These are phyloP conservation scores for Python bivittatus DNA, from an alignment of 2,113 vertebrate genomes.

Conservation along the genomic window DNA sequence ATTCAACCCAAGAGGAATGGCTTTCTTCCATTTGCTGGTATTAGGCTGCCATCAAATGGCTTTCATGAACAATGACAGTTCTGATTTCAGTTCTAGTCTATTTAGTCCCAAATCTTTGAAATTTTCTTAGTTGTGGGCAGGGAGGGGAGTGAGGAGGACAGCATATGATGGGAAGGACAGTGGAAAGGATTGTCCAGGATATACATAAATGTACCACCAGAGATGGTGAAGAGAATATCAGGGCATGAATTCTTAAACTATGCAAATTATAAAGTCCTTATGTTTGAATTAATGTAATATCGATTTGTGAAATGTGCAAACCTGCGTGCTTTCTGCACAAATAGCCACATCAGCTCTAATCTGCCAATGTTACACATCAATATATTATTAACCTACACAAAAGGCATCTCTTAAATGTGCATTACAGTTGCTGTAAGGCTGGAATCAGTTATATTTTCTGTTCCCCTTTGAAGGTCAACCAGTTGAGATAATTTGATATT, in stretches of 20 bases:
- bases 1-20: too few species aligned
- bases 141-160: background rate
- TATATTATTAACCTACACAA: background rate
- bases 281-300: background rate
- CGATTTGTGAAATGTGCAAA: background rate
- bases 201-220: background rate
- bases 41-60: constrained; percentile 14
- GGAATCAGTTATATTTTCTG: background rate
- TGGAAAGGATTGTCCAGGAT: background rate
- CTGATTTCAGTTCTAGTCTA: too few species aligned
- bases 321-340: background rate
- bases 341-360: background rate
- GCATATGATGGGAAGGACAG: background rate
- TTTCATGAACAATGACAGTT: background rate
- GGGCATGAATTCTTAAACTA: background rate
- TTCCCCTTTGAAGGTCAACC: background rate
- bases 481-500: background rate
- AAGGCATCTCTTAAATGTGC: background rate
- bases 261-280: background rate
- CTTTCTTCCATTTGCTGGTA: background rate
- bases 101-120: background rate
- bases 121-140: background rate
- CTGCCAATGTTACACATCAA: background rate
- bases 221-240: background rate
- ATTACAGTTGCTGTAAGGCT: background rate